phyloP scores from a whole-genome alignment of 2,113 vertebrate species.

The Tetrax tetrax region DNA sequence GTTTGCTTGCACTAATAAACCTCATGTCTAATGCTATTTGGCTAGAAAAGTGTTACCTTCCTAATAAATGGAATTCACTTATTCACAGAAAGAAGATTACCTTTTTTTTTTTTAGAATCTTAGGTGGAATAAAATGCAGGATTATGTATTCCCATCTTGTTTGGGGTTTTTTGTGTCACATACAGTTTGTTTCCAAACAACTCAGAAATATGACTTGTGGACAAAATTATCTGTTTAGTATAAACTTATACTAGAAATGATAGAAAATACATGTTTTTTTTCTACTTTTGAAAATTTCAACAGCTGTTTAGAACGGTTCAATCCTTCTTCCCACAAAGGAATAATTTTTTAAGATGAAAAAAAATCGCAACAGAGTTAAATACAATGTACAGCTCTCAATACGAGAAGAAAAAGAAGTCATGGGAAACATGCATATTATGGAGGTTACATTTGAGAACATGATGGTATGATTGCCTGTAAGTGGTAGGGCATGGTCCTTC shows the following conservation, averaged over 20 bases:
- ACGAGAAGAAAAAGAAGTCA: too few species aligned
- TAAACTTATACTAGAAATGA: neutral
- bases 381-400: neutral
- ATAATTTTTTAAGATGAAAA: neutral
- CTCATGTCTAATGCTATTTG: neutral
- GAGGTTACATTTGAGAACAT: neutral
- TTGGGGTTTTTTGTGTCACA: neutral
- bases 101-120: neutral
- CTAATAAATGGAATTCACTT: neutral
- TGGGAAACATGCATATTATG: neutral
- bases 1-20: neutral
- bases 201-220: neutral
- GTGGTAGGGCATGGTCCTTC: neutral
- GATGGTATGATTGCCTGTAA: neutral
- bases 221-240: neutral
- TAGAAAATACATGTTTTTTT: neutral
- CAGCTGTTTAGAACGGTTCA: neutral
- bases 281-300: neutral
- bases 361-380: neutral
- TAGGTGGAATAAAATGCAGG: neutral
- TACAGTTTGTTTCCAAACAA: neutral
- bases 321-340: neutral
- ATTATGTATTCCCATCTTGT: neutral
- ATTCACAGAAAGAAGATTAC: neutral
- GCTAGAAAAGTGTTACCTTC: neutral